These are phyloP conservation scores for Hydropotes inermis DNA, from an alignment of 2,113 vertebrate species.

Conservation along the genomic window DNA sequence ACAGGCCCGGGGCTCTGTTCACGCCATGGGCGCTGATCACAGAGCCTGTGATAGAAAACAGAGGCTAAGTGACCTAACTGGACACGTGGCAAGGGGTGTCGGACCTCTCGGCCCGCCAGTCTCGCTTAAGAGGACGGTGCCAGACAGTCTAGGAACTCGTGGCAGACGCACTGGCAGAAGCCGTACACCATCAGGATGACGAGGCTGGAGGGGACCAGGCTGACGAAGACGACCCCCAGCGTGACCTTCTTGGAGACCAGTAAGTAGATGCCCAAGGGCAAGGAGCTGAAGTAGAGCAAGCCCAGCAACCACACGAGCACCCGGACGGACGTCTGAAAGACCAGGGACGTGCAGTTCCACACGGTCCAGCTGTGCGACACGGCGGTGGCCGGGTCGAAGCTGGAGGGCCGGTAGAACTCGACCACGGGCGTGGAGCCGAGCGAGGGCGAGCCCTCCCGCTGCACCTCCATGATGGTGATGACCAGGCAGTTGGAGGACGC, in stretches of 20 bases:
- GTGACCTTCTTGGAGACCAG: conserved; percentile 94
- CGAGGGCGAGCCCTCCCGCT: conserved; percentile 79
- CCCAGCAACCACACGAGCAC: conserved; percentile 93
- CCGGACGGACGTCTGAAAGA: conserved; percentile 91
- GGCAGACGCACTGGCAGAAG: conserved; percentile 94
- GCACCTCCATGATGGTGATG: conserved; percentile 97
- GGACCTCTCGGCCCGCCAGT: conserved; percentile 32
- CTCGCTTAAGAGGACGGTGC: conserved; percentile 84
- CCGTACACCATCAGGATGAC: conserved; percentile 93
- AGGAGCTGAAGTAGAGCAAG: conserved; percentile 93
- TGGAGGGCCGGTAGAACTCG: conserved; percentile 86
- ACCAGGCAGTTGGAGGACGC: conserved; percentile 91
- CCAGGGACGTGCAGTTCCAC: conserved; percentile 91
- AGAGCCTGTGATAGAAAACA: conserved; percentile 58
- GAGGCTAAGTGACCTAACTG: conserved; percentile 59
- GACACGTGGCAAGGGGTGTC: conserved; percentile 16
- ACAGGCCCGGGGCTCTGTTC: conserved; percentile 28
- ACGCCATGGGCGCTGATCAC: not conserved
- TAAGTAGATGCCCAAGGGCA: conserved; percentile 95
- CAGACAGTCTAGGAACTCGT: conserved; percentile 92
- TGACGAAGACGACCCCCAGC: conserved; percentile 92
- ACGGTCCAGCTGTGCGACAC: conserved; percentile 89
- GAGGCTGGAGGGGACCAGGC: conserved; percentile 94
- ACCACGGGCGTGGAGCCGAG: conserved; percentile 80
- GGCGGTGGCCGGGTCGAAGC: conserved; percentile 90